These are phyloP conservation scores for Metellina segmentata DNA, from an alignment of 2,888 invertebrate genomes.

Conservation along the genomic window DNA sequence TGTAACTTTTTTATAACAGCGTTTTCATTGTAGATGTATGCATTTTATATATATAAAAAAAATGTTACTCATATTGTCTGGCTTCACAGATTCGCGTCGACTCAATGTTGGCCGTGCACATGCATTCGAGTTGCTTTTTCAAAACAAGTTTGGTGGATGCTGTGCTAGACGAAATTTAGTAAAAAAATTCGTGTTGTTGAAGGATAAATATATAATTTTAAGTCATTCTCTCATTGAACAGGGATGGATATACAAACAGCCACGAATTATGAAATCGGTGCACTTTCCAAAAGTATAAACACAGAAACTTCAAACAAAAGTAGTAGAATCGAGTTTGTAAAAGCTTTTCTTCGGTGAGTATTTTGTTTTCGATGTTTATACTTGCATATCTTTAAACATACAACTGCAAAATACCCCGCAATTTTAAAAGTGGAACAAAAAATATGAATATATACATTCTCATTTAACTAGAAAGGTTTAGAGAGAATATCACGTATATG, in stretches of 20 bases:
- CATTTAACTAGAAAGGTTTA: conserved; percentile 31
- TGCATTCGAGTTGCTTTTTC: too few relatives aligned
- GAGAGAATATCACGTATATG: conserved; percentile 30
- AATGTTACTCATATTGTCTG: too few relatives aligned
- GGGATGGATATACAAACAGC: neutral
- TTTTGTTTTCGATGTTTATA: conserved; percentile 26
- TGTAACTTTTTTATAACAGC: too few relatives aligned
- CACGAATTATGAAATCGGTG: neutral
- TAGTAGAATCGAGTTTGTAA: neutral
- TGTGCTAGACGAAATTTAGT: neutral
- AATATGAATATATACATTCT: conserved; percentile 33
- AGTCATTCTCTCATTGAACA: neutral
- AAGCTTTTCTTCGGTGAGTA: neutral
- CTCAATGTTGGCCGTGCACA: too few relatives aligned
- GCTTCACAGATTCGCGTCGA: too few relatives aligned
- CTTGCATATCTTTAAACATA: neutral
- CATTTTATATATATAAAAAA: too few relatives aligned
- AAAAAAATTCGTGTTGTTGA: neutral
- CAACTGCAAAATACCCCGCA: conserved; percentile 10
- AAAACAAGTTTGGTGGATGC: neutral
- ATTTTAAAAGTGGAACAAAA: conserved; percentile 1
- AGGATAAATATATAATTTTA: neutral
- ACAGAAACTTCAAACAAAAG: neutral
- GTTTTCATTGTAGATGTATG: too few relatives aligned
- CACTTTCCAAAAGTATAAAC: neutral